Percentiles rank a stretch among this genome's conserved stretches.
phyloP scores from a whole-genome alignment of 2,888 invertebrate species.

The Sycophila texana region DNA sequence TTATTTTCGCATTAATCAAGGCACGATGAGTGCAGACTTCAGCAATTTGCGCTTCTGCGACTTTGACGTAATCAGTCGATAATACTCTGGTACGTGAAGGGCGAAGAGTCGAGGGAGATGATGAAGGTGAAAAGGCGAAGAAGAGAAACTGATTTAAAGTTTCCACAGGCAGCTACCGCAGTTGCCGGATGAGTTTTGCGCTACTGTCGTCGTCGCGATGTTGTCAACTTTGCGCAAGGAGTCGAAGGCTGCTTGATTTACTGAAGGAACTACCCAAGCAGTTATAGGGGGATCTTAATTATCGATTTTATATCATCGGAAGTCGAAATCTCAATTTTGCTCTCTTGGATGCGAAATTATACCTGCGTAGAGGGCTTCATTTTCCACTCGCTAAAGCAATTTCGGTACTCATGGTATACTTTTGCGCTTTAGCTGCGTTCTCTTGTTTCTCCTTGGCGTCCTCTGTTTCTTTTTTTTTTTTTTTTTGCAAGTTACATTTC shows the following conservation, averaged over 20 bases:
- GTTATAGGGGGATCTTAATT: slow-evolving; percentile 59
- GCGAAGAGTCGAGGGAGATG: not conserved
- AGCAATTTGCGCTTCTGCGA: not conserved
- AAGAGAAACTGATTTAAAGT: slow-evolving; percentile 63
- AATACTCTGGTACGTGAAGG: slow-evolving; percentile 10
- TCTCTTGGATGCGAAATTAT: slow-evolving; percentile 8
- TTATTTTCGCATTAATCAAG: too few relatives aligned
- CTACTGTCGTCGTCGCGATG: slow-evolving; percentile 31
- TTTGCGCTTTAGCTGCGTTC: slow-evolving; percentile 25
- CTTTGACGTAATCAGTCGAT: slow-evolving; percentile 17
- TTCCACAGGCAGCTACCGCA: slow-evolving; percentile 50
- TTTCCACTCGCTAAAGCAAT: slow-evolving; percentile 1
- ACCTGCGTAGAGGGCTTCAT: not conserved
- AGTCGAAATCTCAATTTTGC: slow-evolving; percentile 25
- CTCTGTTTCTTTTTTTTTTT: slow-evolving; percentile 25
- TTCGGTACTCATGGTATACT: slow-evolving; percentile 16
- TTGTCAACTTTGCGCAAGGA: slow-evolving; percentile 26
- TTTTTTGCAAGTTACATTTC: slow-evolving; percentile 18
- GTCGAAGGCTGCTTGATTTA: too few relatives aligned
- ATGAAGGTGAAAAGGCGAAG: slow-evolving; percentile 33
- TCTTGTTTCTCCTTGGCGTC: not conserved
- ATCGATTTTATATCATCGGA: slow-evolving; percentile 41
- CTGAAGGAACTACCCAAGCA: slow-evolving; percentile 48
- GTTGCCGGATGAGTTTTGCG: slow-evolving; percentile 57
- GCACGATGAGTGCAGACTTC: not conserved